A percentile compares a stretch with the other conserved stretches of the same genome.
phyloP scores from a whole-genome alignment of 1,140 invertebrate species.

The Drosophila prosaltans region DNA sequence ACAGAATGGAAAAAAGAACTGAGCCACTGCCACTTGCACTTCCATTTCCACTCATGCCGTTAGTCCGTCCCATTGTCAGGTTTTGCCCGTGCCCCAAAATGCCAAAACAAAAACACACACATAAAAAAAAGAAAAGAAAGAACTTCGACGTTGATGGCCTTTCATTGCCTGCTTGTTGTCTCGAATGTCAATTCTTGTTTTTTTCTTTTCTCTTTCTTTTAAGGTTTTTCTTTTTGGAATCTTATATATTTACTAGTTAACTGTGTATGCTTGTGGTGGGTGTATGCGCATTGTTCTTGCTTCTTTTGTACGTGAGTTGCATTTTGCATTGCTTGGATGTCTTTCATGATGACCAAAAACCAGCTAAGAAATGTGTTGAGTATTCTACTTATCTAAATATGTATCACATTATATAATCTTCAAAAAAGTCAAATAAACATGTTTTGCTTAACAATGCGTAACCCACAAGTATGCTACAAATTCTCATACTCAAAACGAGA shows the following conservation, averaged over 20 bases:
- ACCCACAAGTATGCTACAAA: neutral
- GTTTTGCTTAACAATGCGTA: neutral
- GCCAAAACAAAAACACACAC: conserved; percentile 16
- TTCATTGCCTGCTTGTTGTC: conserved; percentile 45
- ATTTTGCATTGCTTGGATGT: conserved; percentile 29
- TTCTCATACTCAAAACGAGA: neutral
- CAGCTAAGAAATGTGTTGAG: conserved; percentile 27
- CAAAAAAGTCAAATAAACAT: neutral
- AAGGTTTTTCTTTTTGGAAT: conserved; percentile 32
- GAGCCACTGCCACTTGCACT: conserved; percentile 9
- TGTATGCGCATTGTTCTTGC: conserved; percentile 23
- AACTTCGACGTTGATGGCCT: conserved; percentile 40
- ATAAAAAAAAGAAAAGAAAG: neutral
- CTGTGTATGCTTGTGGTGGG: neutral
- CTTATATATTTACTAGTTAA: conserved; percentile 21
- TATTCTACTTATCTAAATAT: neutral
- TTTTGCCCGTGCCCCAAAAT: conserved; percentile 42
- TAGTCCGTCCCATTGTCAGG: conserved; percentile 23
- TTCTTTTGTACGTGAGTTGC: conserved; percentile 42
- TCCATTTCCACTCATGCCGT: neutral
- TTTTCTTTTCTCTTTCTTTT: conserved; percentile 21
- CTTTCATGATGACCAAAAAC: conserved; percentile 6
- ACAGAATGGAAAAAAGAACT: neutral
- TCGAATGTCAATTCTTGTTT: conserved; percentile 41
- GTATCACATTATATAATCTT: neutral